Evolutionary conservation across 2,797 vertebrate genomes (phyloP), one percentile per base, ranked within the genome.

Genomic region (Prionace glauca): DNA sequence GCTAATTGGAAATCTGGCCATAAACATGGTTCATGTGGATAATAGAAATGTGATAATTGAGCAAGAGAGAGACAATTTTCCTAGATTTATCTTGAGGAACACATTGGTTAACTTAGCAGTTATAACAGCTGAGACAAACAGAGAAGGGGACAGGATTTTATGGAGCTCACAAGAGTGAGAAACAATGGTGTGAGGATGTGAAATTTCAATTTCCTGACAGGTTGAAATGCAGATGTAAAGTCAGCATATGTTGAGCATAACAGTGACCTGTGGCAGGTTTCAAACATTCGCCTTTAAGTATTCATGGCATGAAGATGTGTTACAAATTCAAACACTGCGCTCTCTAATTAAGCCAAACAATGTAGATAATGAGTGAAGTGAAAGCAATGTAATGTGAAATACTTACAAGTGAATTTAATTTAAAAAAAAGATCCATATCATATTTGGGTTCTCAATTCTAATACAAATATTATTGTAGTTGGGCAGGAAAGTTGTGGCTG

Each of bases 1-100:
- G 16, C 22, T 67, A 67, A 69, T 93, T 93, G n/a, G 65, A n/a
- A 93, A 93, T 93, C 91, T 93, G 8, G 91, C 36, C 91, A 93
- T 91, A 26, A 41, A 41, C 62, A 93, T 41, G 36, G 65, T n/a
- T 93, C n/a, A 41, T 36, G 3, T 69, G n/a, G 36, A n/a, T 20
- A 62, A 62, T 91, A 4, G 88, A 91, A 91, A 32, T 87, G 29
- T 29, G 14, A 62, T 22, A 87, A 45, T 26, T 8, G 84, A 24
- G 84, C 41, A 88, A 62, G 11, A 14, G 50, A 62, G 88, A 29
- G 14, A 29, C 65, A 26, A 24, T 91, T 32, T 62, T 91, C 24
- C 18, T 14, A 91, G 50, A 87, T 56, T 50, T 56, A 56, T 8
- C 45, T 10, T 56, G 86, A 45, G 45, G 50, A 45, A 91, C 67